Base-by-base conservation (phyloP, 2,888 invertebrate species). In the Creontiades dilutus region DNA sequence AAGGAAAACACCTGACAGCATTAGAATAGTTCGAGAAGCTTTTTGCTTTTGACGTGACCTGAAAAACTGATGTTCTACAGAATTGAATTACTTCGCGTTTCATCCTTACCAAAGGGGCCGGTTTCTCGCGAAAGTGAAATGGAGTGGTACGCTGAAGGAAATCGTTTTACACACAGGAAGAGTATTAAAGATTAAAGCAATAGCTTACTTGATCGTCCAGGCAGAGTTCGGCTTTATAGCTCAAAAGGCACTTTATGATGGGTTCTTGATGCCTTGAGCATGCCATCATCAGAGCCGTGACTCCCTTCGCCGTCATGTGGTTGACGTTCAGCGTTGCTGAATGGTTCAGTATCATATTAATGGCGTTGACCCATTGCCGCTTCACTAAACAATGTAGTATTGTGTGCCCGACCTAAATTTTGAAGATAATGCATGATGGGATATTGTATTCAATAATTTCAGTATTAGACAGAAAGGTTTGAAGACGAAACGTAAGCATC, bases 281-380 rank as follows among this genome's bases (percentile, higher is more conserved):
- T 2, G 93, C 93, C 90, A 93, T 92, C 93, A 93, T 94, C 57
- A 94, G 91, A 0, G 93, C 93, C 4, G 93, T 93, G 9, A 93
- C 93, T 1, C 93, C 93, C 90, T 93, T 93, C 1, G 92, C 91
- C 19, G 91, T 92, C 11, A 76, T 89, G 23, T 91, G 89, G 87
- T 92, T 91, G 13, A 92, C 86, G 61, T 91, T 88, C 91, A 93
- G 93, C 68, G 93, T 92, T 91, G 93, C 92, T 9, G 91, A 90
- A 16, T 88, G 78, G 37, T 90, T 52, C 0, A 84, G 52, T 75
- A 94, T 92, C 23, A 92, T 91, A 84, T 93, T 92, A 4, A 93
- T 91, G 37, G 93, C 92, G 14, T 91, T 89, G 19, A 92, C 92
- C 94, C 94, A 94, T 84, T 93, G 93, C 84, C 93, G 92, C 91